A percentile compares a stretch with the other conserved stretches of the same genome.
phyloP scores from a whole-genome alignment of 2,888 invertebrate species.

The Drosophila leonis region DNA sequence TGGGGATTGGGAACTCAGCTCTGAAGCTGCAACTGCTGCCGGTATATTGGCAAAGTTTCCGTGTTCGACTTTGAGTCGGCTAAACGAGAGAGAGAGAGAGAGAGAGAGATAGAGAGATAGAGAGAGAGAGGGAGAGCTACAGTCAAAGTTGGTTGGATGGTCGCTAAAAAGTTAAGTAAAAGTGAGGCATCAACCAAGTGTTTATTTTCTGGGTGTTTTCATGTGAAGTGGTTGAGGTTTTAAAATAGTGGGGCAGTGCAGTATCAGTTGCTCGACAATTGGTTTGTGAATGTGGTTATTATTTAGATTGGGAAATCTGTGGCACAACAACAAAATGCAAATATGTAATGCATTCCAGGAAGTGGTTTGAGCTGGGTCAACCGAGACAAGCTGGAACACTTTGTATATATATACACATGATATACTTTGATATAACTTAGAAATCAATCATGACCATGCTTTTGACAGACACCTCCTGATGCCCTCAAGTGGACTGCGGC shows the following conservation, averaged over 20 bases:
- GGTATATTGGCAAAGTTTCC: conserved; percentile 72
- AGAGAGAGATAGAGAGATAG: background rate
- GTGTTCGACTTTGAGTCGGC: conserved; percentile 49
- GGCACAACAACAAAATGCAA: conserved; percentile 10
- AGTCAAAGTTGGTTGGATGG: conserved; percentile 25
- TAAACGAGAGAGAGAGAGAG: background rate
- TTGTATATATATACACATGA: too few relatives aligned
- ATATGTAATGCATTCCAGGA: conserved; percentile 12
- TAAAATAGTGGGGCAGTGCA: background rate
- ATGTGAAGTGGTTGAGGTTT: background rate
- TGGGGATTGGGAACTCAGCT: conserved; percentile 28
- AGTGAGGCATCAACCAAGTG: conserved; percentile 56
- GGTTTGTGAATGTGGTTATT: conserved; percentile 72
- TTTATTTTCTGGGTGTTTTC: conserved; percentile 56
- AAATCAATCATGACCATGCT: too few relatives aligned
- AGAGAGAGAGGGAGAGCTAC: conserved; percentile 7
- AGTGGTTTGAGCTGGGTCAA: background rate
- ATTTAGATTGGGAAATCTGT: conserved; percentile 69
- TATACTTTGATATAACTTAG: too few relatives aligned
- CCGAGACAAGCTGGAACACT: background rate
- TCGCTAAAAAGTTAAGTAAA: conserved; percentile 53
- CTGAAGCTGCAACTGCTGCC: conserved; percentile 42
- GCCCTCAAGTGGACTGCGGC: too few relatives aligned
- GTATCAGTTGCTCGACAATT: conserved; percentile 28
- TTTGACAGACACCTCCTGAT: too few relatives aligned